Conservation (phyloP, 2,888 invertebrate genomes). For the Pasiphila rectangulata region DNA sequence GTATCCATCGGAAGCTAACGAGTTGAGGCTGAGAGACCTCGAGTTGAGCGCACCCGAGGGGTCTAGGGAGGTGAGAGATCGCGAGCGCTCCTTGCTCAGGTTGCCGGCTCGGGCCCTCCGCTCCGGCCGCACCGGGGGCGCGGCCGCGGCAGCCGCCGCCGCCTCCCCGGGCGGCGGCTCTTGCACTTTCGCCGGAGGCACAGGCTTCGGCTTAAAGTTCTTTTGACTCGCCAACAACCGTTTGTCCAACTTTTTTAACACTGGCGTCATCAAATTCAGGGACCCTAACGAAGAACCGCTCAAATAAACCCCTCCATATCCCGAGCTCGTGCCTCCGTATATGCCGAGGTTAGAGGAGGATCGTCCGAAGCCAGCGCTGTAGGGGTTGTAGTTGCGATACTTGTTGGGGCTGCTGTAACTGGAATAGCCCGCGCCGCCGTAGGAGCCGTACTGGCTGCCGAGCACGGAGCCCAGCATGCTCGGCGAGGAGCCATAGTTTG, state of each 20-base stretch:
- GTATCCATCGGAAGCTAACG: conserved; percentile 90
- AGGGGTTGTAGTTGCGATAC: conserved; percentile 73
- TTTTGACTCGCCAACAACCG: conserved; percentile 72
- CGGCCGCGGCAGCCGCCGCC: conserved; percentile 25
- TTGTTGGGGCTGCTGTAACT: conserved; percentile 58
- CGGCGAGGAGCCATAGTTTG: conserved; percentile 69
- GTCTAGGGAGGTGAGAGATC: conserved; percentile 66
- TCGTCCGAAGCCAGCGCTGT: conserved; percentile 66
- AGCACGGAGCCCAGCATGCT: conserved; percentile 69
- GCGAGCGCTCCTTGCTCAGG: conserved; percentile 68
- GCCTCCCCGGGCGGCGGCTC: conserved; percentile 41
- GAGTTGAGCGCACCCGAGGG: conserved; percentile 59
- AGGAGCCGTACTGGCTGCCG: conserved; percentile 63
- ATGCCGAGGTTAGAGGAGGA: conserved; percentile 68
- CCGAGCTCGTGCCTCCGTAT: conserved; percentile 83
- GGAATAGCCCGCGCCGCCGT: conserved; percentile 56
- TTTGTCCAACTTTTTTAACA: conserved; percentile 74
- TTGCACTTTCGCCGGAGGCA: conserved; percentile 59
- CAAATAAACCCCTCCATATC: conserved; percentile 85
- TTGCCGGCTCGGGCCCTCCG: conserved; percentile 53
- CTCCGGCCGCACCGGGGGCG: conserved; percentile 63
- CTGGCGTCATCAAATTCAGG: conserved; percentile 80
- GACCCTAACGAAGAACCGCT: conserved; percentile 81
- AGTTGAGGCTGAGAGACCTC: conserved; percentile 84
- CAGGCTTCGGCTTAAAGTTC: conserved; percentile 71